Percentiles rank a stretch among this genome's conserved stretches.
These are phyloP conservation scores for Plemyria rubiginata DNA, from an alignment of 2,888 invertebrate species.

Conservation along the genomic window DNA sequence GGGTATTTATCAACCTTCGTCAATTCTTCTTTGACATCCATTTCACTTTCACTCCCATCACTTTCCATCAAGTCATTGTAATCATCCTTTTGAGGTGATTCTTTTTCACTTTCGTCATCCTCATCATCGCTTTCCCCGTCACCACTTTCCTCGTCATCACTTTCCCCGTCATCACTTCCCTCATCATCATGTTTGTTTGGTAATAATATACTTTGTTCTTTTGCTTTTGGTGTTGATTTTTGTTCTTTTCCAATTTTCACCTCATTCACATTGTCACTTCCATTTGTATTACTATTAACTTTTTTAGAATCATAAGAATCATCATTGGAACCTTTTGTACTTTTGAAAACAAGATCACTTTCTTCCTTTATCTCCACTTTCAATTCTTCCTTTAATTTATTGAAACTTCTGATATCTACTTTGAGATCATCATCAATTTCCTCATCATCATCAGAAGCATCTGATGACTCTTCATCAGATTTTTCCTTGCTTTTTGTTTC, in stretches of 20 bases:
- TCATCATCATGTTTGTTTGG: slow-evolving; percentile 20
- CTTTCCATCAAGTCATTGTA: slow-evolving; percentile 80
- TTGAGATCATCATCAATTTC: slow-evolving; percentile 30
- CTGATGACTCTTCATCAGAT: slow-evolving; percentile 21
- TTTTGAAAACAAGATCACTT: slow-evolving; percentile 3
- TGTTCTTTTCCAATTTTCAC: slow-evolving; percentile 1
- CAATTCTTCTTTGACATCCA: slow-evolving; percentile 50
- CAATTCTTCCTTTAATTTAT: background rate
- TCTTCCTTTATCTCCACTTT: background rate
- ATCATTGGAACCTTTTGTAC: slow-evolving; percentile 7
- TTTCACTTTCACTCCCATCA: slow-evolving; percentile 68
- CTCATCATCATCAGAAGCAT: slow-evolving; percentile 29
- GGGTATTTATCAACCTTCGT: slow-evolving; percentile 63
- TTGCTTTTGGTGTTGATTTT: background rate
- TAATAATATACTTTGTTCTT: slow-evolving; percentile 21
- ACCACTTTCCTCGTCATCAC: slow-evolving; percentile 15
- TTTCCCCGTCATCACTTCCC: slow-evolving; percentile 35
- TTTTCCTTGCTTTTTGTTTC: slow-evolving; percentile 32
- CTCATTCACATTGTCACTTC: slow-evolving; percentile 1
- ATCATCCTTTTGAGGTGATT: slow-evolving; percentile 45
- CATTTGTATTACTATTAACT: background rate
- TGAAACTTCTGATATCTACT: background rate
- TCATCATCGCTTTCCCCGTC: slow-evolving; percentile 40
- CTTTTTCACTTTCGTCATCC: slow-evolving; percentile 33
- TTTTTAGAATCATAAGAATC: slow-evolving; percentile 6